phyloP scores from a whole-genome alignment of 1,140 invertebrate species.

The Cephus cinctus region DNA sequence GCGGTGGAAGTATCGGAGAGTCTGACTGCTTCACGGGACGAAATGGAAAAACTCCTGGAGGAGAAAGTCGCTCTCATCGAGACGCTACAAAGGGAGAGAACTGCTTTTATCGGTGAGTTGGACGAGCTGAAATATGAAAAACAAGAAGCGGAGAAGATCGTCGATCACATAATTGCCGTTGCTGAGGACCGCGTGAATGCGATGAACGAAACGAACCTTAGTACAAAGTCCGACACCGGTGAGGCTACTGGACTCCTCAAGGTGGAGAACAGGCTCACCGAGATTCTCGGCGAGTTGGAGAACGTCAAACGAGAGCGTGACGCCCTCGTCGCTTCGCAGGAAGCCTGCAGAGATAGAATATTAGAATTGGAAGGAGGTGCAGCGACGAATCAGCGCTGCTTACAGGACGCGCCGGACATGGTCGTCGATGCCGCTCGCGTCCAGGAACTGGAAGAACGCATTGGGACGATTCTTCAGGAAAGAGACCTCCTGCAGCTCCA shows the following conservation, averaged over 20 bases:
- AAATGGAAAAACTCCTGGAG: not conserved
- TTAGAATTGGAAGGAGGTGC: conserved; percentile 11
- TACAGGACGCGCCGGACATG: too few relatives aligned
- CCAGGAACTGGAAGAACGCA: conserved; percentile 25
- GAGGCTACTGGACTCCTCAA: not conserved
- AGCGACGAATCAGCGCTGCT: too few relatives aligned
- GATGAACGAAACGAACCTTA: not conserved
- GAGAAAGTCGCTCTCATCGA: conserved; percentile 18
- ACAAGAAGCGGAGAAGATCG: not conserved
- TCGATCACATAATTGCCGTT: not conserved
- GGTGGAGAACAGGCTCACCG: not conserved
- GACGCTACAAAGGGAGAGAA: conserved; percentile 26
- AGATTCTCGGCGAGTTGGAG: not conserved
- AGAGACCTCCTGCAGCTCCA: conserved; percentile 31
- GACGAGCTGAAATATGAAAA: conserved; percentile 16
- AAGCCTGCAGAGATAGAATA: not conserved
- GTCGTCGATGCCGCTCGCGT: conserved; percentile 13
- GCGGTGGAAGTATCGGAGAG: conserved; percentile 16
- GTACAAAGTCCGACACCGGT: not conserved
- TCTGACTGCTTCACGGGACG: conserved; percentile 21
- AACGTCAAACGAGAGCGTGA: not conserved
- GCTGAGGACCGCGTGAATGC: not conserved
- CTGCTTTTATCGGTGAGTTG: conserved; percentile 11
- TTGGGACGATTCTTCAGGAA: conserved; percentile 16
- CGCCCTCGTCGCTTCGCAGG: not conserved